Percentiles rank a stretch among this genome's conserved stretches.
Evolutionary conservation across 2,797 vertebrate species (phyloP).

Genomic region (Chelmon rostratus): DNA sequence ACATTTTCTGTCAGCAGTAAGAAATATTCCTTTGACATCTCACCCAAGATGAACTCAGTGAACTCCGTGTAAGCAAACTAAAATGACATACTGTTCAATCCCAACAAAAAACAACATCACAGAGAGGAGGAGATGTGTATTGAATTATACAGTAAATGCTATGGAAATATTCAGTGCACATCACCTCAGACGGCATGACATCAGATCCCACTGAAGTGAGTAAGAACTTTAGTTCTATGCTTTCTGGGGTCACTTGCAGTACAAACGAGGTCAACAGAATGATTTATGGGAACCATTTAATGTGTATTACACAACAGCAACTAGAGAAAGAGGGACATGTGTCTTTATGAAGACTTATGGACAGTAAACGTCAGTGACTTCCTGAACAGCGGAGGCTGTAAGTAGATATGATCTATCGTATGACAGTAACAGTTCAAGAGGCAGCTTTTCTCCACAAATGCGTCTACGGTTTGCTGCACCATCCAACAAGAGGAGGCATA

Average conservation of each 20-base stretch:
- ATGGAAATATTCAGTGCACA: background rate
- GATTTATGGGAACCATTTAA: slow-evolving; percentile 39
- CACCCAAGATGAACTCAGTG: background rate
- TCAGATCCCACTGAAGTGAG: slow-evolving; percentile 9
- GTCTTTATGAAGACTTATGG: slow-evolving; percentile 43
- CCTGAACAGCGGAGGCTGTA: slow-evolving; percentile 41
- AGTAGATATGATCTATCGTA: slow-evolving; percentile 9
- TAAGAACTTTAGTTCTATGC: background rate
- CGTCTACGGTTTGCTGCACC: background rate
- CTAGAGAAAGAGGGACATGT: slow-evolving; percentile 28
- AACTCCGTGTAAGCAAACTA: background rate
- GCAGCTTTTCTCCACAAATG: slow-evolving; percentile 12
- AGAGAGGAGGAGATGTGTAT: background rate
- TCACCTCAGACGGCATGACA: background rate
- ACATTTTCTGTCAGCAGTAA: slow-evolving; percentile 8
- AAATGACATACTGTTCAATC: background rate
- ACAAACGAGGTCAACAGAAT: slow-evolving; percentile 33
- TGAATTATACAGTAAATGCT: background rate
- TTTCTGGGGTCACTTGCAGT: slow-evolving; percentile 8
- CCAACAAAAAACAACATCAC: too few species aligned
- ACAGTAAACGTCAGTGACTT: slow-evolving; percentile 29
- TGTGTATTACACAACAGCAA: slow-evolving; percentile 46
- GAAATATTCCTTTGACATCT: background rate
- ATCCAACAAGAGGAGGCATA: background rate
- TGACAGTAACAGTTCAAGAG: slow-evolving; percentile 14